phyloP scores from a whole-genome alignment of 2,113 vertebrate genomes.

The Oenanthe oenanthe region DNA sequence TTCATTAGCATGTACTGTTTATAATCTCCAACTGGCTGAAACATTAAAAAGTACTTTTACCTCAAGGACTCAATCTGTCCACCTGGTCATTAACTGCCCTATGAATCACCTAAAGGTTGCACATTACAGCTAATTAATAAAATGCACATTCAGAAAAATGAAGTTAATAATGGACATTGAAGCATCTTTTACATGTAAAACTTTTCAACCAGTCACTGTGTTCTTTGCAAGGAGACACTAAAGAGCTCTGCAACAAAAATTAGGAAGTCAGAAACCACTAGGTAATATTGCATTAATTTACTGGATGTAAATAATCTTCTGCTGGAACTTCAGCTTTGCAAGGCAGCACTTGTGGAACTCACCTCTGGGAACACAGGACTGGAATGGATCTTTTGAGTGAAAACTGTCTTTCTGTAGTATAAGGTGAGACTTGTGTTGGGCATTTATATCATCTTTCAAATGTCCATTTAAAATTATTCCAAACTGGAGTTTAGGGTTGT shows the following conservation, averaged over 20 bases:
- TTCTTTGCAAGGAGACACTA: not conserved
- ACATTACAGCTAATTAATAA: not conserved
- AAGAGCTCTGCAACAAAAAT: not conserved
- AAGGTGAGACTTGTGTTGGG: not conserved
- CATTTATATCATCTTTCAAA: not conserved
- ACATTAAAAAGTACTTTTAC: not conserved
- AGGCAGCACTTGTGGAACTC: not conserved
- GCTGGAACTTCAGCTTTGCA: not conserved
- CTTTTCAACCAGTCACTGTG: not conserved
- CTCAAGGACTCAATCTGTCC: not conserved
- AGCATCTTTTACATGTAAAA: not conserved
- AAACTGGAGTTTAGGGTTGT: accelerated
- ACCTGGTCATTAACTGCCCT: not conserved
- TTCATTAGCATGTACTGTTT: not conserved
- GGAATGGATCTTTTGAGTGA: not conserved
- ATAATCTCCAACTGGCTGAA: not conserved
- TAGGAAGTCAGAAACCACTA: not conserved
- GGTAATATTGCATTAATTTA: not conserved
- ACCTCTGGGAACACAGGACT: not conserved
- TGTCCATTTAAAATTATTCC: not conserved
- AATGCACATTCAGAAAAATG: not conserved
- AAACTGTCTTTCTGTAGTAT: not conserved
- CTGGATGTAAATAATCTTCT: not conserved
- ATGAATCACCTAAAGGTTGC: not conserved
- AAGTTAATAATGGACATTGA: not conserved